A percentile compares a stretch with the other conserved stretches of the same genome.
phyloP scores from a whole-genome alignment of 2,113 vertebrate genomes.

The Scartelaos histophorus region DNA sequence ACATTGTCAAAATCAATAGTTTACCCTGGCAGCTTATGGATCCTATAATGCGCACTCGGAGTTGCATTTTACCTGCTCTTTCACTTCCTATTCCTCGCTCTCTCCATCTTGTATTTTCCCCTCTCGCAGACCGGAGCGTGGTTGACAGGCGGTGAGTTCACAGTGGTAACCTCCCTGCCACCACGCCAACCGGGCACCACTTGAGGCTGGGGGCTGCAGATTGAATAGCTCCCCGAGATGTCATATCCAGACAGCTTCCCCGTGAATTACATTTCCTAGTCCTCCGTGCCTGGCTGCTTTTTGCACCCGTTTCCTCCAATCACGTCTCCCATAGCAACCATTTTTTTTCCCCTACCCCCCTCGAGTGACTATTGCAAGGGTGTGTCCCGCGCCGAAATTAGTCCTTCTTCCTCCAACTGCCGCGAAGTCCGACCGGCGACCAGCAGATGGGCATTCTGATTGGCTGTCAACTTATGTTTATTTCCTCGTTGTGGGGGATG shows the following conservation, averaged over 20 bases:
- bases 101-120: slow-evolving; percentile 4
- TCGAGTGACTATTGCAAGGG: slow-evolving; percentile 39
- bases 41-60: not conserved
- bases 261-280: slow-evolving; percentile 73
- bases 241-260: slow-evolving; percentile 72
- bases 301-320: slow-evolving; percentile 55
- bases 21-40: not conserved
- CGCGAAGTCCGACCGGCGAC: slow-evolving; percentile 39
- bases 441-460: slow-evolving; percentile 71
- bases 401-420: slow-evolving; percentile 51
- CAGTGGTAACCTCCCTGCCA: slow-evolving; percentile 72
- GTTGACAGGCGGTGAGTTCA: slow-evolving; percentile 74
- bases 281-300: slow-evolving; percentile 67
- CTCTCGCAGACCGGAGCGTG: slow-evolving; percentile 42
- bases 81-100: not conserved
- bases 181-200: slow-evolving; percentile 68
- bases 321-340: slow-evolving; percentile 43
- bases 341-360: slow-evolving; percentile 17
- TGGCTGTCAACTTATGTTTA: slow-evolving; percentile 70
- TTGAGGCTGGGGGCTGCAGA: slow-evolving; percentile 72
- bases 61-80: not conserved
- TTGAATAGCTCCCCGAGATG: slow-evolving; percentile 75
- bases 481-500: slow-evolving; percentile 65
- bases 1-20: not conserved
- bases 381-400: slow-evolving; percentile 51